Conservation (phyloP, 2,888 invertebrate species). For the Antheraea yamamai region DNA sequence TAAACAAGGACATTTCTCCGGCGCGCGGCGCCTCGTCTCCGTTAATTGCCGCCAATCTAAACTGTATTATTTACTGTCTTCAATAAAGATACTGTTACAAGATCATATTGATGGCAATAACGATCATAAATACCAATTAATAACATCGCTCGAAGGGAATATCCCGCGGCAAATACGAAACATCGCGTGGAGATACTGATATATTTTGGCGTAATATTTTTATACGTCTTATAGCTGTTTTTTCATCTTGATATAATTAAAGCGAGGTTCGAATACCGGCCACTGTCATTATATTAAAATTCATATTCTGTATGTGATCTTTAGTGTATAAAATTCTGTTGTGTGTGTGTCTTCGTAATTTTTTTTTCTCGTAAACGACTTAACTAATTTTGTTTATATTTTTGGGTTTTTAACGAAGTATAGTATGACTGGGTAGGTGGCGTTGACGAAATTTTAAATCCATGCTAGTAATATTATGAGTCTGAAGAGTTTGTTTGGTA, state of each 20-base stretch:
- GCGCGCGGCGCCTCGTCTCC: constrained; percentile 7
- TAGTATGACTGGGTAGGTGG: too few species aligned
- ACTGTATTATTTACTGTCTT: constrained; percentile 28
- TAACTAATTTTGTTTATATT: too few species aligned
- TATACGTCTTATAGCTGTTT: not conserved
- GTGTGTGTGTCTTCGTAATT: too few species aligned
- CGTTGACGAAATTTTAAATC: too few species aligned
- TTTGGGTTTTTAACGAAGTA: too few species aligned
- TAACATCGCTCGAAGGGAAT: constrained; percentile 20
- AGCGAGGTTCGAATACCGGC: not conserved
- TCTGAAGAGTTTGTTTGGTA: too few species aligned
- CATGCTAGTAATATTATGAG: too few species aligned
- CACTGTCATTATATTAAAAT: not conserved
- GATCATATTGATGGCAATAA: constrained; percentile 31
- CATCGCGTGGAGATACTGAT: not conserved
- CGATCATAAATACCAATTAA: constrained; percentile 35
- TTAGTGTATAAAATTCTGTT: too few species aligned
- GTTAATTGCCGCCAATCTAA: constrained; percentile 39
- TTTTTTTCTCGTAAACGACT: too few species aligned
- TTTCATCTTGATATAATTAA: not conserved
- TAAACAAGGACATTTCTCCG: not conserved
- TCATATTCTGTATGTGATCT: too few species aligned
- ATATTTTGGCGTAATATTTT: not conserved
- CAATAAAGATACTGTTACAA: constrained; percentile 23
- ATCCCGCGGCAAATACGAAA: not conserved